phyloP scores from a whole-genome alignment of 2,888 invertebrate genomes.

The Tiliacea citrago region DNA sequence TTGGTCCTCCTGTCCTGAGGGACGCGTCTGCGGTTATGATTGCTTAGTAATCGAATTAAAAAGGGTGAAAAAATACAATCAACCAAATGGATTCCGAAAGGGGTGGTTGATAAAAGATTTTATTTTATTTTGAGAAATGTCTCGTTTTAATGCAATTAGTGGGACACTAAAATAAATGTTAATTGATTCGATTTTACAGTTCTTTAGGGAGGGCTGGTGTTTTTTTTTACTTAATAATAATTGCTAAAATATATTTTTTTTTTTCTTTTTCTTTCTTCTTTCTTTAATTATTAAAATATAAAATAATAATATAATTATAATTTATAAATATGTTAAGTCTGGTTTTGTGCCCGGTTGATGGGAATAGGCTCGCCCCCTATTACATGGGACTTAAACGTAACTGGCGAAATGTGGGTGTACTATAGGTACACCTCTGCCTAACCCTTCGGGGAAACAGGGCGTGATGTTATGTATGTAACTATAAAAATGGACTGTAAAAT shows the following conservation, averaged over 20 bases:
- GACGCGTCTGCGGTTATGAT: constrained; percentile 62
- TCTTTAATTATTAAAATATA: no score
- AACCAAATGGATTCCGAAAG: constrained; percentile 57
- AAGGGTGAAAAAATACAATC: constrained; percentile 66
- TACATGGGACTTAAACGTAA: no score
- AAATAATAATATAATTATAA: no score
- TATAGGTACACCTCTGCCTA: no score
- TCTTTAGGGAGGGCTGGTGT: background rate
- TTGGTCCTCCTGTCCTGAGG: constrained; percentile 38
- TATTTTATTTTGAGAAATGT: constrained; percentile 35
- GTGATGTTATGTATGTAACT: background rate
- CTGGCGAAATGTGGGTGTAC: no score
- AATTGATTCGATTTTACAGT: constrained; percentile 22
- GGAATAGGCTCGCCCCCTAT: no score
- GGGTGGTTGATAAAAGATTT: constrained; percentile 47
- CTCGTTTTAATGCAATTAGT: constrained; percentile 53
- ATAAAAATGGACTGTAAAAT: background rate
- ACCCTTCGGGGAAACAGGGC: no score
- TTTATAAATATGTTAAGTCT: no score
- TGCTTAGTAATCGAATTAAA: constrained; percentile 68
- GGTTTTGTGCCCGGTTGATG: no score
- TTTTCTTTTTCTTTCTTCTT: no score
- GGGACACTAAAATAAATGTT: constrained; percentile 4
- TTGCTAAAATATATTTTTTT: background rate
- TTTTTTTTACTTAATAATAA: background rate